phyloP scores from a whole-genome alignment of 2,113 vertebrate genomes.

The Thunnus thynnus region DNA sequence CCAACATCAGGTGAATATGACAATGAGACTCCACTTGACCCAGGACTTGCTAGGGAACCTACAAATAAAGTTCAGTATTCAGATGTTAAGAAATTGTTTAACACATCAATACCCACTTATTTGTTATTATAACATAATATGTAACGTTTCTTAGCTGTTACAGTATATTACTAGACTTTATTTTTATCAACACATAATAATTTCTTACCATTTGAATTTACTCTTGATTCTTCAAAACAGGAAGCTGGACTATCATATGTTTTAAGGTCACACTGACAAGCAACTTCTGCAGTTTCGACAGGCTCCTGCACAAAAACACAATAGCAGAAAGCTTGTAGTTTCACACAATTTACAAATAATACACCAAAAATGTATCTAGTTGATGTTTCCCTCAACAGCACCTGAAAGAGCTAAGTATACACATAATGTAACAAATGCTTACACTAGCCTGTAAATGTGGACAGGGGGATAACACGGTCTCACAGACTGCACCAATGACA shows the following conservation, averaged over 20 bases:
- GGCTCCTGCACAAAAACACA: constrained; percentile 24
- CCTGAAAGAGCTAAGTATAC: too few species aligned
- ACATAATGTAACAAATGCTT: too few species aligned
- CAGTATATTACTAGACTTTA: background rate
- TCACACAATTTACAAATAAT: background rate
- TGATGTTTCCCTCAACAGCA: background rate
- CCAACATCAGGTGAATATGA: background rate
- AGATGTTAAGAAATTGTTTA: background rate
- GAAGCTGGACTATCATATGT: background rate
- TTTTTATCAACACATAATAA: background rate
- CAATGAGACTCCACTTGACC: background rate
- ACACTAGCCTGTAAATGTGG: too few species aligned
- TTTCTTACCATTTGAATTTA: constrained; percentile 15
- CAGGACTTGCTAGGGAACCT: background rate
- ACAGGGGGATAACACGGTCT: too few species aligned
- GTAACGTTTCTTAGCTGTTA: too few species aligned
- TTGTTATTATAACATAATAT: too few species aligned
- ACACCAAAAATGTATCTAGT: background rate
- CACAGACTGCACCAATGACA: too few species aligned
- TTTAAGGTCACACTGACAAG: background rate
- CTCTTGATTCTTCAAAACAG: background rate
- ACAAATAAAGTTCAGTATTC: background rate
- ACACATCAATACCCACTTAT: background rate
- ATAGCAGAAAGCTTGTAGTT: background rate
- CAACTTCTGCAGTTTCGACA: constrained; percentile 4